These are phyloP conservation scores for Panulirus ornatus DNA, from an alignment of 1,140 invertebrate species.

Conservation along the genomic window DNA sequence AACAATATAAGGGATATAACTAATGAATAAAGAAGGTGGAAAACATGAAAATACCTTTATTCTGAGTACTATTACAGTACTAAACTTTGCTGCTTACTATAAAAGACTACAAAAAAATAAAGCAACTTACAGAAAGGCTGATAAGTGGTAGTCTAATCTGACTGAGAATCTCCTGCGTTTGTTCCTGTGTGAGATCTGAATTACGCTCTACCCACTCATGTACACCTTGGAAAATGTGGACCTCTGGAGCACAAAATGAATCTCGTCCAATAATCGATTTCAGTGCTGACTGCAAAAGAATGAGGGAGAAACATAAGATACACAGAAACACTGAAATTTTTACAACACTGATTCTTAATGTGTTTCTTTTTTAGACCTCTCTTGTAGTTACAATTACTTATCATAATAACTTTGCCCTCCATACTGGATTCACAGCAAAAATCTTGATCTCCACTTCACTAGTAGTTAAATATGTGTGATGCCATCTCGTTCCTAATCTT, in stretches of 20 bases:
- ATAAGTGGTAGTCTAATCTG: conserved; percentile 92
- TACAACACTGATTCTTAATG: background rate
- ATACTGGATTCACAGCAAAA: too few species aligned
- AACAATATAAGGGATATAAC: background rate
- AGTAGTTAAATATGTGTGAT: background rate
- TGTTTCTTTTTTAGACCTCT: too few species aligned
- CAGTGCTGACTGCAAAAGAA: conserved; percentile 82
- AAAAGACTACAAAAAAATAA: background rate
- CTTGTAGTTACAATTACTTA: too few species aligned
- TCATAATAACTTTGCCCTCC: too few species aligned
- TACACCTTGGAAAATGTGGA: conserved; percentile 95
- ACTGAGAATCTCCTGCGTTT: conserved; percentile 76
- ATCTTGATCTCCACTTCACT: too few species aligned
- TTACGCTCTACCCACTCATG: conserved; percentile 90
- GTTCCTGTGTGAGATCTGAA: conserved; percentile 82
- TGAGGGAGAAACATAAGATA: background rate
- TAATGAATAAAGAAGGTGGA: too few species aligned
- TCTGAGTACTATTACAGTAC: background rate
- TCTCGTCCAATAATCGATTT: conserved; percentile 89
- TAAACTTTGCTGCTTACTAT: background rate
- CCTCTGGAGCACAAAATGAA: conserved; percentile 97
- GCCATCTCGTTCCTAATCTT: too few species aligned
- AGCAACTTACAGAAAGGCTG: conserved; percentile 77
- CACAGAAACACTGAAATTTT: background rate
- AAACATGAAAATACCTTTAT: background rate